Evolutionary conservation across 2,797 vertebrate genomes (phyloP), one percentile per base, ranked within the genome.

Genomic region (Odontamblyopus lacepedii): DNA sequence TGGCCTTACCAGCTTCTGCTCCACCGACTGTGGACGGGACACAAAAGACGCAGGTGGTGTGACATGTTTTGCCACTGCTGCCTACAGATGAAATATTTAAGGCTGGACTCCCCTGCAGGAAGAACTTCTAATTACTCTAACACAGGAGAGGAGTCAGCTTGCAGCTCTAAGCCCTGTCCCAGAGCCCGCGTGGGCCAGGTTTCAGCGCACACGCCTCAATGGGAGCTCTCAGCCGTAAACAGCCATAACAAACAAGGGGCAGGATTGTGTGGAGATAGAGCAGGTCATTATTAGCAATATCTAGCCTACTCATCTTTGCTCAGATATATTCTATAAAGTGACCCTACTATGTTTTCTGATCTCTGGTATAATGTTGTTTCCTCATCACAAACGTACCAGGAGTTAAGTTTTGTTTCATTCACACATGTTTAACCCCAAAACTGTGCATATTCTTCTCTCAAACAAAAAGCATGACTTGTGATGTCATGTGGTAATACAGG

Each of bases 1-100:
- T 44, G 73, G 62, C 53, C 84, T 83, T 71, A 83, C 73, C 83
- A 81, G 79, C 80, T 69, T 73, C 84, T 84, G 68, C 77, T 71
- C 70, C 38, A 1, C 7, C 23, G 71, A 76, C 78, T 73, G 63
- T 66, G 83, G 64, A 1, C 27, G 56, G 73, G 73, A 75, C 78
- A 91, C 89, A 88, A 90, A 88, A 85, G 83, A 78, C 29, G 76
- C 87, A 85, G 80, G 74, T 56, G 51, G 84, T 82, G 83, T 90
- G 89, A 89, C 90, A 85, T 92, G 91, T 92, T 88, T 84, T 87
- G 82, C 77, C 85, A 85, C 83, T 23, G 76, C 79, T 91, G 65
- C 72, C 66, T 75, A 75, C 67, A 81, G 73, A 93, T 94, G 87
- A 93, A 94, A 93, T 87, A 93, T 93, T 93, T 89, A 94, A 77